Conservation (phyloP, 2,113 vertebrate species). For the Tachycineta bicolor region DNA sequence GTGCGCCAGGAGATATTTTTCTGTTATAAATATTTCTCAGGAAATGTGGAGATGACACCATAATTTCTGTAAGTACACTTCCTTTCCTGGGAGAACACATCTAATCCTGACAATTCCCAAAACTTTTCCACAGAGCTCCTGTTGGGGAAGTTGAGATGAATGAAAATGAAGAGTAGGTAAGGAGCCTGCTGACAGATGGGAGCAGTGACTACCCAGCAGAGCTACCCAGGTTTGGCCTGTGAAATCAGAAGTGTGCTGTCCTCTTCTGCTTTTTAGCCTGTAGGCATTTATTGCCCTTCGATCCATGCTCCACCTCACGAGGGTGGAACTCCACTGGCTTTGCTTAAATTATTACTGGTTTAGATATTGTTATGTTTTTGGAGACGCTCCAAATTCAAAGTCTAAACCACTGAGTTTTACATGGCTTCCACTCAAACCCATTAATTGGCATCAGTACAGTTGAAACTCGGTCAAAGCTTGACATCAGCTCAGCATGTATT, state of each 20-base stretch:
- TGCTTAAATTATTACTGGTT: conserved; percentile 12
- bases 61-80: not conserved
- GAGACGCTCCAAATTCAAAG: conserved; percentile 17
- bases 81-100: not conserved
- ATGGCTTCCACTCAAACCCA: conserved; percentile 47
- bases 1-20: not conserved
- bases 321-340: not conserved
- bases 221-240: not conserved
- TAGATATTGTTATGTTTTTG: conserved; percentile 1
- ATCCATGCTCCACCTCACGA: not conserved
- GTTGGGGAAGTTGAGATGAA: not conserved
- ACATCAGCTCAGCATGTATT: not conserved
- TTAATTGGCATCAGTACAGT: not conserved
- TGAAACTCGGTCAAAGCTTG: conserved; percentile 44
- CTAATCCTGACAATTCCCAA: not conserved
- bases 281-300: not conserved
- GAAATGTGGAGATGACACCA: not conserved
- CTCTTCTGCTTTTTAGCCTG: not conserved
- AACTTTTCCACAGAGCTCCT: not conserved
- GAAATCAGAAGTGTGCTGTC: not conserved
- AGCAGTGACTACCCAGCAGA: not conserved
- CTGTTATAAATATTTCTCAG: not conserved
- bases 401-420: conserved; percentile 17
- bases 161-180: not conserved
- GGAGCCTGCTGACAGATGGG: not conserved